phyloP scores from a whole-genome alignment of 2,113 vertebrate genomes.

The Taxidea taxus region DNA sequence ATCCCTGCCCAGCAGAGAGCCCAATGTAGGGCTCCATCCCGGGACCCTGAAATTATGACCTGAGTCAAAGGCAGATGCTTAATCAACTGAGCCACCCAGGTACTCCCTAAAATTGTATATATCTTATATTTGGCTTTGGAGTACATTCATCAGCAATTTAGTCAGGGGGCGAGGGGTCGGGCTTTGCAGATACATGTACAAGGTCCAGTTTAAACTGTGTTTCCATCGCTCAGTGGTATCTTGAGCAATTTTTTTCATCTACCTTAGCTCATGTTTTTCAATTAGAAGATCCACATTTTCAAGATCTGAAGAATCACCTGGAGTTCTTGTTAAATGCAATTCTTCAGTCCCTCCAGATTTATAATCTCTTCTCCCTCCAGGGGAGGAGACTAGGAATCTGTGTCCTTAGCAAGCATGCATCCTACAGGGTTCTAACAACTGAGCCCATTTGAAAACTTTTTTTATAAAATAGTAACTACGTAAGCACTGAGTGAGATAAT shows the following conservation, averaged over 20 bases:
- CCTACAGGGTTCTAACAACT: background rate
- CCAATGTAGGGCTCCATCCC: background rate
- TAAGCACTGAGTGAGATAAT: background rate
- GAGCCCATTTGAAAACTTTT: background rate
- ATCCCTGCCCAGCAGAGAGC: background rate
- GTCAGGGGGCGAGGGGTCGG: fast-evolving
- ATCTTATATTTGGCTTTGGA: background rate
- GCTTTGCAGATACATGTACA: background rate
- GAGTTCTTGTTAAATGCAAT: background rate
- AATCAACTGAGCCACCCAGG: background rate
- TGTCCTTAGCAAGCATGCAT: background rate
- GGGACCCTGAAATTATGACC: background rate
- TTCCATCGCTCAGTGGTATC: background rate
- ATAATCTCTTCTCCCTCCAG: background rate
- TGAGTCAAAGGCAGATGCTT: background rate
- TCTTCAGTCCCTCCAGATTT: background rate
- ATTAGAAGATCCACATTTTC: background rate
- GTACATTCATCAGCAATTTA: background rate
- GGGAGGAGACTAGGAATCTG: background rate
- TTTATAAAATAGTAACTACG: background rate
- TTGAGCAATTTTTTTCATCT: background rate
- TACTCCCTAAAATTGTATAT: background rate
- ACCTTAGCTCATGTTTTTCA: background rate
- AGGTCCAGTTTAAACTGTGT: background rate
- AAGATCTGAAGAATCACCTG: background rate